Percentiles rank a stretch among this genome's conserved stretches.
These are phyloP conservation scores for Olivierus martensii DNA, from an alignment of 1,140 invertebrate species.

Conservation along the genomic window DNA sequence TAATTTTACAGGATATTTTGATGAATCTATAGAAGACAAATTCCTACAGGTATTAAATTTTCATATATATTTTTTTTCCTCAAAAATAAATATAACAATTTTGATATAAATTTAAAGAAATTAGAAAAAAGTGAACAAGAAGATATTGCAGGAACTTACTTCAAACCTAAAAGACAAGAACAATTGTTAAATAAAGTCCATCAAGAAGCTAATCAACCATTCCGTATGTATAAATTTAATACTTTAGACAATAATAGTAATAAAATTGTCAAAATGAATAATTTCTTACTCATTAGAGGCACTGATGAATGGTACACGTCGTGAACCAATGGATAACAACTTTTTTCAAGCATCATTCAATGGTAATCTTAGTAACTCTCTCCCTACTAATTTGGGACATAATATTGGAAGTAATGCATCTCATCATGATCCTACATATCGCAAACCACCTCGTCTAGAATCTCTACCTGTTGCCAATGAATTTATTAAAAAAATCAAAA, in stretches of 20 bases:
- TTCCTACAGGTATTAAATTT: conserved; percentile 16
- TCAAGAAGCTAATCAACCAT: neutral
- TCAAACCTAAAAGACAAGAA: conserved; percentile 47
- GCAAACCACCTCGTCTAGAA: conserved; percentile 26
- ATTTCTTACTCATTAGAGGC: no score
- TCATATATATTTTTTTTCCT: neutral
- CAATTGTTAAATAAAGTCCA: conserved; percentile 40
- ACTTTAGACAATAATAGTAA: no score
- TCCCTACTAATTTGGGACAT: conserved; percentile 5
- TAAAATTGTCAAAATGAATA: no score
- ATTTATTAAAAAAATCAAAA: conserved; percentile 18
- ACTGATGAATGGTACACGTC: no score
- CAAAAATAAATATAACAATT: no score
- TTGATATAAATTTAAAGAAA: conserved; percentile 31
- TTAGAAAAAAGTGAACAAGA: conserved; percentile 42
- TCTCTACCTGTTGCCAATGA: conserved; percentile 22
- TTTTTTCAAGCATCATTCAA: no score
- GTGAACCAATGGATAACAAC: no score
- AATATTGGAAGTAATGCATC: conserved; percentile 23
- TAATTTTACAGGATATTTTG: conserved; percentile 10
- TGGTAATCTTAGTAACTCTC: no score
- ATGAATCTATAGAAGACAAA: conserved; percentile 16
- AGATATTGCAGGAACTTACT: conserved; percentile 53
- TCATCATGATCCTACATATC: conserved; percentile 16
- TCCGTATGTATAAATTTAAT: no score